Evolutionary conservation across 2,113 vertebrate genomes (phyloP).

Genomic region (Symphodus melops): DNA sequence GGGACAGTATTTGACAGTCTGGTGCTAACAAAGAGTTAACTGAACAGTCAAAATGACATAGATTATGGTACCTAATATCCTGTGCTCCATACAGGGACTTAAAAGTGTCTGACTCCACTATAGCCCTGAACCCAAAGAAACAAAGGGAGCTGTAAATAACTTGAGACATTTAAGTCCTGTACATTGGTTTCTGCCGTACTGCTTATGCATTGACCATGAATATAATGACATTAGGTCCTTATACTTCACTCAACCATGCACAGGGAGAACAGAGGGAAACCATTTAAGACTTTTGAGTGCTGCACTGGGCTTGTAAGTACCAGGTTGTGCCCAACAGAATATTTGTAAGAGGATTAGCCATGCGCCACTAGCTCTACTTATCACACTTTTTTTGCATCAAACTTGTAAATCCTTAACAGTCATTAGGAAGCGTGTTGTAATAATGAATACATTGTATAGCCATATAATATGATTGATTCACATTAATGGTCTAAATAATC

Average conservation of each 20-base stretch:
- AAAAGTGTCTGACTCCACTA: constrained; percentile 19
- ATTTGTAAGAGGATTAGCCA: constrained; percentile 66
- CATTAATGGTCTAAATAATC: neutral
- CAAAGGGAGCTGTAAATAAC: constrained; percentile 21
- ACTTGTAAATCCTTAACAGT: neutral
- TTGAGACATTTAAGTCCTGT: constrained; percentile 41
- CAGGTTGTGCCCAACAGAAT: constrained; percentile 65
- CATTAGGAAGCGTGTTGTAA: neutral
- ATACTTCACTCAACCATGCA: constrained; percentile 49
- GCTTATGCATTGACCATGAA: constrained; percentile 50
- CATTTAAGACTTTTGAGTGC: constrained; percentile 36
- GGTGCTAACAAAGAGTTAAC: constrained; percentile 3
- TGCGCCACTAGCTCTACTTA: constrained; percentile 42
- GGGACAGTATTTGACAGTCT: neutral
- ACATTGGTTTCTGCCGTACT: constrained; percentile 40
- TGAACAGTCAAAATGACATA: neutral
- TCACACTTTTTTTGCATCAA: constrained; percentile 40
- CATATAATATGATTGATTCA: neutral
- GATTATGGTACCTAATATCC: neutral
- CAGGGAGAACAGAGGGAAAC: constrained; percentile 31
- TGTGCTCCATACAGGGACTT: constrained; percentile 22
- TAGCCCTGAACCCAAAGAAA: neutral
- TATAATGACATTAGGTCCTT: constrained; percentile 57
- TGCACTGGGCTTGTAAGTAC: constrained; percentile 54
- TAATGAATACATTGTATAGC: neutral